phyloP scores from a whole-genome alignment of 2,888 invertebrate genomes.

The Stictocephala bisonia region DNA sequence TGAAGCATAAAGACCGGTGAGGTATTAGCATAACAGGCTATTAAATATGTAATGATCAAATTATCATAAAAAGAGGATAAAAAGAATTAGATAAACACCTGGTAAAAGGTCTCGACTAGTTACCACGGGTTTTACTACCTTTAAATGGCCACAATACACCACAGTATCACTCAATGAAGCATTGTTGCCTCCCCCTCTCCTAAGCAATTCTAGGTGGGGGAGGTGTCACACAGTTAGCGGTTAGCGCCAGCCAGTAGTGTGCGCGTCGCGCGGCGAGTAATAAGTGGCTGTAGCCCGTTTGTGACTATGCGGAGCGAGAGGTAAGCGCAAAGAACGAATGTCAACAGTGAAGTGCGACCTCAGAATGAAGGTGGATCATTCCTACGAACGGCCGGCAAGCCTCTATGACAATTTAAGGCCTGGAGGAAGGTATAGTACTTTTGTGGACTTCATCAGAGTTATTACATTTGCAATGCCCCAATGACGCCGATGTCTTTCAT shows the following conservation, averaged over 20 bases:
- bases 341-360: no score
- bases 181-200: background rate
- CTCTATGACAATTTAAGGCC: constrained; percentile 58
- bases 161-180: constrained; percentile 25
- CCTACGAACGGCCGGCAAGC: constrained; percentile 54
- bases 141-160: constrained; percentile 18
- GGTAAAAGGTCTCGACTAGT: no score
- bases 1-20: no score
- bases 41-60: no score
- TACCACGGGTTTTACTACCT: constrained; percentile 14
- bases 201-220: background rate
- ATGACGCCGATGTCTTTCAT: no score
- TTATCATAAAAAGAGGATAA: no score
- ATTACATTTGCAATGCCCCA: no score
- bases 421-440: constrained; percentile 36
- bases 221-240: background rate
- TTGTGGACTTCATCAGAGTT: constrained; percentile 24
- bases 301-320: no score
- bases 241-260: background rate
- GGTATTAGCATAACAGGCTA: no score
- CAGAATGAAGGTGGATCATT: constrained; percentile 19
- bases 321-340: no score
- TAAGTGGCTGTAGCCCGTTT: background rate
- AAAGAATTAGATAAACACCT: no score
- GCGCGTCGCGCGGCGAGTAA: background rate